Evolutionary conservation across 1,140 invertebrate genomes (phyloP), one percentile per base, ranked within the genome.

Genomic region (Cherax quadricarinatus): DNA sequence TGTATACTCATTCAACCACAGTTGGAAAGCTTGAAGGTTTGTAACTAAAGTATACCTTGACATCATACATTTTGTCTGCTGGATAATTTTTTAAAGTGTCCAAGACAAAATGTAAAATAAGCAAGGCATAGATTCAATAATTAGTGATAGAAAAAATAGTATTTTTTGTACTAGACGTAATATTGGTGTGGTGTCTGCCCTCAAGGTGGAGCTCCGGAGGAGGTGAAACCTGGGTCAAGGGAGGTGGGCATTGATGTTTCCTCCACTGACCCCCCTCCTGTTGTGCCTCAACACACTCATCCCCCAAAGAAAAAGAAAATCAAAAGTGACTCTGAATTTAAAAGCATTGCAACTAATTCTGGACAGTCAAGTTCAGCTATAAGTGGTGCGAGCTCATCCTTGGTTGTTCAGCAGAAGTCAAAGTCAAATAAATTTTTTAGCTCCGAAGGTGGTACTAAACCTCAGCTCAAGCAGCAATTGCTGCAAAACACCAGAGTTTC

Each of bases 161-260:
- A 60, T 60, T 66, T 41, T 18, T 51, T 86, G 78, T 41, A 73
- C 49, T 87, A 10, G 78, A 30, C 60, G 53, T 91, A 80, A 86
- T 73, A 57, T 24, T 86, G 85, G 57, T 80, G 75, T 91, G 89
- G 89, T 91, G 60, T 91, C 60, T 91, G 84, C 75, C 78, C 89
- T 86, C 79, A 91, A 91, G 89, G 89, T 91, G 83, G 73, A 62
- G 78, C 62, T 30, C 21, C 30, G 89, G 89, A 91, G 84, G 89
- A 91, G 84, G 24, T 91, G 48, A 86, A 16, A 48, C 83, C 89
- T 24, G 89, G 89, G 75, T 91, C 75, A 82, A 91, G 89, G 84
- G 89, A 91, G 48, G 84, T 91, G 41, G 89, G 84, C 41, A 91
- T 91, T 82, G 89, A 91, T 73, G 84, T 91, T 57, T 84, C 89